Percentiles rank a stretch among this genome's conserved stretches.
These are phyloP conservation scores for Drosophila ustulata DNA, from an alignment of 2,888 invertebrate genomes.

Conservation along the genomic window DNA sequence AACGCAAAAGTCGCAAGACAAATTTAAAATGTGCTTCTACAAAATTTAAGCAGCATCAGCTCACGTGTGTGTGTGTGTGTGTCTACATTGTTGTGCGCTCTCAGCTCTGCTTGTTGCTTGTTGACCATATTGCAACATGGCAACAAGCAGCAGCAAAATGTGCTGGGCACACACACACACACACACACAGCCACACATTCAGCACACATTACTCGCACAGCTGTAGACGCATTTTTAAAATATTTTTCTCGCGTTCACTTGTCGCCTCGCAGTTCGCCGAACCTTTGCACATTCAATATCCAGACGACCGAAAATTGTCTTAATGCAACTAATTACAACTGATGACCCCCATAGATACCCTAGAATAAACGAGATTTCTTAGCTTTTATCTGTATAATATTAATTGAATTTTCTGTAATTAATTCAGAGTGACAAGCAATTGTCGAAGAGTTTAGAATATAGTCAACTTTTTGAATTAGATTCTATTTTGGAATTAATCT, in stretches of 20 bases:
- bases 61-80: background rate
- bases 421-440: background rate
- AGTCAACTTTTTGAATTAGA: too few relatives aligned
- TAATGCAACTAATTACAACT: background rate
- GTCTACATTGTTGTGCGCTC: constrained; percentile 22
- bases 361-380: background rate
- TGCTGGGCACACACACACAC: constrained; percentile 7
- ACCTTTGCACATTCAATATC: constrained; percentile 36
- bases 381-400: too few relatives aligned
- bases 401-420: too few relatives aligned
- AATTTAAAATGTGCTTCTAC: constrained; percentile 42
- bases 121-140: constrained; percentile 52
- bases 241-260: constrained; percentile 18
- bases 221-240: constrained; percentile 29
- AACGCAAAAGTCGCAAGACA: constrained; percentile 17
- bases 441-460: rapidly evolving
- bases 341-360: constrained; percentile 13
- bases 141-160: constrained; percentile 21
- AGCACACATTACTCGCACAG: constrained; percentile 2
- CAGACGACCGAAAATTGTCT: constrained; percentile 17
- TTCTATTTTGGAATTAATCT: too few relatives aligned
- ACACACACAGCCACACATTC: constrained; percentile 4
- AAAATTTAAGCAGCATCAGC: constrained; percentile 27
- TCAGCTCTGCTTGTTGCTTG: constrained; percentile 25
- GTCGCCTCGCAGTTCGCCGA: constrained; percentile 37